Conservation (phyloP, 2,888 invertebrate genomes). For the Galerucella calmariensis region DNA sequence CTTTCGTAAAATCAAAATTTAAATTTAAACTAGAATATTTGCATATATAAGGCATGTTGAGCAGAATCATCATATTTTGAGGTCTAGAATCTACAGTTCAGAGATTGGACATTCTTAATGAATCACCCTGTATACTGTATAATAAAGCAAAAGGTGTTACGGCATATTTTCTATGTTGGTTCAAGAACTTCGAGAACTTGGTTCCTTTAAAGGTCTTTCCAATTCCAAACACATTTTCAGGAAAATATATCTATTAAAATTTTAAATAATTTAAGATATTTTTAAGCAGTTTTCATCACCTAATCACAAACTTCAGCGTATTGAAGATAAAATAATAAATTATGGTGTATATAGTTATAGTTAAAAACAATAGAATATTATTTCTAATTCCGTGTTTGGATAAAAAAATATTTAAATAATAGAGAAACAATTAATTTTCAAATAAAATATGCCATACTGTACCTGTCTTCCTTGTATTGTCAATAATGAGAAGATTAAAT, state of each 20-base stretch:
- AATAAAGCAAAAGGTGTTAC: not conserved
- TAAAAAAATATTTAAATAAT: not conserved
- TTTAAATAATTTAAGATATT: too few relatives aligned
- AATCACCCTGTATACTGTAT: too few relatives aligned
- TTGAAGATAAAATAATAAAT: not conserved
- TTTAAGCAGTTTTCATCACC: too few relatives aligned
- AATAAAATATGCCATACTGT: constrained; percentile 24
- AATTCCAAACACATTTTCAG: not conserved
- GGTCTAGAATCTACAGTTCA: too few relatives aligned
- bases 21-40: too few relatives aligned
- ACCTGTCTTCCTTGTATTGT: constrained; percentile 61
- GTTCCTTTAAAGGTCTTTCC: not conserved
- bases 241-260: too few relatives aligned
- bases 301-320: too few relatives aligned
- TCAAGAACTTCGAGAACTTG: not conserved
- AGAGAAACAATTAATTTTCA: constrained; percentile 23
- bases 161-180: not conserved
- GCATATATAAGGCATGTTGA: too few relatives aligned
- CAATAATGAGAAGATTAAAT: constrained; percentile 48
- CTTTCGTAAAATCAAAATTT: too few relatives aligned
- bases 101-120: too few relatives aligned
- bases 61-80: too few relatives aligned
- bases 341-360: too few relatives aligned
- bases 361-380: not conserved
- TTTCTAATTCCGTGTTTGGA: not conserved